phyloP scores from a whole-genome alignment of 2,888 invertebrate species.

The Apamea anceps region DNA sequence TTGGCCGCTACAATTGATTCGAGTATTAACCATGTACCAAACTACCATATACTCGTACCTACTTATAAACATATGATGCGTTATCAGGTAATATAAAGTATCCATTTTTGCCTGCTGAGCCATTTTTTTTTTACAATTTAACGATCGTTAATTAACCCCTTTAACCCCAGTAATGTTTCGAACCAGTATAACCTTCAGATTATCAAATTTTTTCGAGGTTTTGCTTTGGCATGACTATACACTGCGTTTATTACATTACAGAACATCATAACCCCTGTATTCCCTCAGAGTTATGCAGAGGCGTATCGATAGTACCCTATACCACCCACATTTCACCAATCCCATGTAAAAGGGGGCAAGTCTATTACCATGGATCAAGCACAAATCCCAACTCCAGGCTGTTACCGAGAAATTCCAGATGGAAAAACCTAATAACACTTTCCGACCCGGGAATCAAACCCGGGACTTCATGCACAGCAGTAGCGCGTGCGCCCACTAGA shows the following conservation, averaged over 20 bases:
- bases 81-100: slow-evolving; percentile 33
- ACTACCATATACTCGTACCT: slow-evolving; percentile 1
- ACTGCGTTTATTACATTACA: too few species aligned
- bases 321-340: neutral
- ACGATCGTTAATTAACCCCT: neutral
- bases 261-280: too few species aligned
- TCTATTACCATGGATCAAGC: neutral
- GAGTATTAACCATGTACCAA: slow-evolving; percentile 46
- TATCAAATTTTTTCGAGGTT: neutral
- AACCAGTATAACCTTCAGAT: neutral
- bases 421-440: neutral
- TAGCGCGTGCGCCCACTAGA: neutral
- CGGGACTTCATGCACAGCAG: neutral
- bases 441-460: neutral
- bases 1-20: slow-evolving; percentile 53
- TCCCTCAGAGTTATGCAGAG: too few species aligned
- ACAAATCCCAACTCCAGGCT: too few species aligned
- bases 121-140: slow-evolving; percentile 7
- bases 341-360: neutral
- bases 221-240: too few species aligned
- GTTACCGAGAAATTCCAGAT: neutral
- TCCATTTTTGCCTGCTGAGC: slow-evolving; percentile 14
- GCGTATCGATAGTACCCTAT: too few species aligned
- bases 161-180: neutral
- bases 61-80: slow-evolving; percentile 11